These are phyloP conservation scores for Condylura cristata DNA, from an alignment of 2,113 vertebrate genomes.

Conservation along the genomic window DNA sequence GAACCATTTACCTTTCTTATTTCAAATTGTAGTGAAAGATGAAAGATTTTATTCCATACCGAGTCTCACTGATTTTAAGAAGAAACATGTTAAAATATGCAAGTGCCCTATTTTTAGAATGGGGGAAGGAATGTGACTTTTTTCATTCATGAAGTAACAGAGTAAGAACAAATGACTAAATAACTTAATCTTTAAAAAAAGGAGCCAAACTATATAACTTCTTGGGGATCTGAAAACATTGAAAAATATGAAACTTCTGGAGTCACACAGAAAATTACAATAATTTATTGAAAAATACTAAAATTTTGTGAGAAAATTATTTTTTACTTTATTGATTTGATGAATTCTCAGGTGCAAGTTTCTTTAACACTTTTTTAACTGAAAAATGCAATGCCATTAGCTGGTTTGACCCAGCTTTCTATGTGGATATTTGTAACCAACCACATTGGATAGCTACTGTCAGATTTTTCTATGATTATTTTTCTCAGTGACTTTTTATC, in stretches of 20 bases:
- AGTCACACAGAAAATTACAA: not conserved
- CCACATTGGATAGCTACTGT: not conserved
- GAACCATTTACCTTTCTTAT: not conserved
- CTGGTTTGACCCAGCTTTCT: not conserved
- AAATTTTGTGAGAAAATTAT: not conserved
- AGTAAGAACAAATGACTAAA: not conserved
- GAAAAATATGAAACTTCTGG: not conserved
- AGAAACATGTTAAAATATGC: not conserved
- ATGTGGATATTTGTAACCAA: not conserved
- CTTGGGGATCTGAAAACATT: not conserved
- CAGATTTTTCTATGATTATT: not conserved
- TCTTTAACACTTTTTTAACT: not conserved
- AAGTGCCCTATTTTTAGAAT: not conserved
- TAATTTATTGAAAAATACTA: not conserved
- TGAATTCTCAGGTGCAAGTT: not conserved
- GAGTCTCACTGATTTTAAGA: not conserved
- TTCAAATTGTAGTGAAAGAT: not conserved
- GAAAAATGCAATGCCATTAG: not conserved
- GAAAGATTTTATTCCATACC: not conserved
- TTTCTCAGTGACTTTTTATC: not conserved
- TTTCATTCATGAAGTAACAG: not conserved
- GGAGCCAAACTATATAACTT: not conserved
- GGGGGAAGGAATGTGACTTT: not conserved
- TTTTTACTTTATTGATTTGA: not conserved
- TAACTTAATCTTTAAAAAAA: not conserved